A percentile compares a stretch with the other conserved stretches of the same genome.
These are phyloP conservation scores for Heteronetta atricapilla DNA, from an alignment of 2,113 vertebrate genomes.

Conservation along the genomic window DNA sequence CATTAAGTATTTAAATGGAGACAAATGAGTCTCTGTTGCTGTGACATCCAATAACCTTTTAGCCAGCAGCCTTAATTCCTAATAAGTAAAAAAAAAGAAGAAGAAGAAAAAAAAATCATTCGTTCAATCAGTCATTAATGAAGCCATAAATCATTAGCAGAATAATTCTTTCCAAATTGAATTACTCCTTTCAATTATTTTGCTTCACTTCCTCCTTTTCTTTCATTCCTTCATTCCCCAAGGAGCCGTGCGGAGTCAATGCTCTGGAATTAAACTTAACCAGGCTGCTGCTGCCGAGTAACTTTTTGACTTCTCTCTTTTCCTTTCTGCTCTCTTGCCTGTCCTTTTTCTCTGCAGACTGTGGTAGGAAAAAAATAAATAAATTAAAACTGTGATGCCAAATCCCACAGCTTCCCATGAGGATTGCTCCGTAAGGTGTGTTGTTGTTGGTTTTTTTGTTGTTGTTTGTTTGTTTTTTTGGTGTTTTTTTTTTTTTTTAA, in stretches of 20 bases:
- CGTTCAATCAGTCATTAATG: conserved; percentile 56
- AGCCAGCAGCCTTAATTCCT: not conserved
- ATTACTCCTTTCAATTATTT: conserved; percentile 53
- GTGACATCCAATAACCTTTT: not conserved
- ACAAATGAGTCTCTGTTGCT: not conserved
- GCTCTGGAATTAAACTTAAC: not conserved
- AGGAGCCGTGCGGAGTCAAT: not conserved
- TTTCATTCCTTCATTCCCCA: not conserved
- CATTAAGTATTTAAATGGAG: conserved; percentile 25
- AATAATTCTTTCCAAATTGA: conserved; percentile 51
- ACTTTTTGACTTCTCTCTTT: not conserved
- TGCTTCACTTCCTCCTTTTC: not conserved
- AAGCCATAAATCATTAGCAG: conserved; percentile 63
- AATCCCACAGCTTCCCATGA: not conserved
- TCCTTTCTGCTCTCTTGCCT: not conserved
- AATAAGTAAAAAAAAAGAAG: not conserved
- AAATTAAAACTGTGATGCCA: not conserved
- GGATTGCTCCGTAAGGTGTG: not conserved
- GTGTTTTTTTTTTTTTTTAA: no score
- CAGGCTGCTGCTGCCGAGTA: not conserved
- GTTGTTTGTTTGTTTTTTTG: no score
- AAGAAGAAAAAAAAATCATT: conserved; percentile 11
- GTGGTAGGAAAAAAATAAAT: not conserved
- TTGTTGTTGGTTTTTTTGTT: no score
- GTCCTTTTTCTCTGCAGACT: not conserved